Conservation (phyloP, 64 coral and sea anemone genomes). For the Montipora cactus region DNA sequence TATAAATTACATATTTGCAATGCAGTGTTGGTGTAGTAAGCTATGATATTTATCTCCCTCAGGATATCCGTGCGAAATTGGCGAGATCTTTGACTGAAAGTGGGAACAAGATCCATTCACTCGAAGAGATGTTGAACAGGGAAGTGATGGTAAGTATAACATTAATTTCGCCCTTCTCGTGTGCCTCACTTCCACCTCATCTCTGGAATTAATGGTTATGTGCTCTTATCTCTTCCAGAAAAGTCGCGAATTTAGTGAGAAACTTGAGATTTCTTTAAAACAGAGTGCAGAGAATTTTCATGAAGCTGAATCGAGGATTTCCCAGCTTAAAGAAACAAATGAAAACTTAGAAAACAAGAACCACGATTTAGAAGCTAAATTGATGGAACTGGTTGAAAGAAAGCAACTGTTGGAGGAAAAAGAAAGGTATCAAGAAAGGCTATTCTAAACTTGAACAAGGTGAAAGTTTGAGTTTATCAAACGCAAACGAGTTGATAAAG, state of each 20-base stretch:
- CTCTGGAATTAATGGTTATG: too few relatives aligned
- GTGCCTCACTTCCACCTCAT: too few relatives aligned
- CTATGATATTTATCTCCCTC: not conserved
- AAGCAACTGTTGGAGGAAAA: conserved; percentile 66
- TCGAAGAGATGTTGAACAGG: conserved; percentile 39
- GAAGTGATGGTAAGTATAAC: conserved; percentile 40
- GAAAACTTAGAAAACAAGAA: conserved; percentile 58
- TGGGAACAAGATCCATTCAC: conserved; percentile 15
- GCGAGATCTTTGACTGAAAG: conserved; percentile 1
- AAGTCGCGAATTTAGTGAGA: conserved; percentile 66
- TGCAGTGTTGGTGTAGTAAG: too few relatives aligned
- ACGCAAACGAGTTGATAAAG: too few relatives aligned
- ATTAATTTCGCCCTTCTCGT: too few relatives aligned
- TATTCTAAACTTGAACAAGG: too few relatives aligned
- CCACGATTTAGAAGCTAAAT: conserved; percentile 60
- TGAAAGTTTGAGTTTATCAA: too few relatives aligned
- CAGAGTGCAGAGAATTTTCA: conserved; percentile 55
- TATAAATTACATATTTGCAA: too few relatives aligned
- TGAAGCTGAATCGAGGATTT: conserved; percentile 19
- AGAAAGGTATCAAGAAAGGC: not conserved
- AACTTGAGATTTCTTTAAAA: conserved; percentile 61
- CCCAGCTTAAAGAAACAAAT: conserved; percentile 45
- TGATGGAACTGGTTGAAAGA: conserved; percentile 65
- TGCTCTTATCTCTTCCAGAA: conserved; percentile 47
- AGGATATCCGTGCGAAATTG: conserved; percentile 15